Conservation (phyloP, 2,113 vertebrate genomes). For the Numida meleagris region DNA sequence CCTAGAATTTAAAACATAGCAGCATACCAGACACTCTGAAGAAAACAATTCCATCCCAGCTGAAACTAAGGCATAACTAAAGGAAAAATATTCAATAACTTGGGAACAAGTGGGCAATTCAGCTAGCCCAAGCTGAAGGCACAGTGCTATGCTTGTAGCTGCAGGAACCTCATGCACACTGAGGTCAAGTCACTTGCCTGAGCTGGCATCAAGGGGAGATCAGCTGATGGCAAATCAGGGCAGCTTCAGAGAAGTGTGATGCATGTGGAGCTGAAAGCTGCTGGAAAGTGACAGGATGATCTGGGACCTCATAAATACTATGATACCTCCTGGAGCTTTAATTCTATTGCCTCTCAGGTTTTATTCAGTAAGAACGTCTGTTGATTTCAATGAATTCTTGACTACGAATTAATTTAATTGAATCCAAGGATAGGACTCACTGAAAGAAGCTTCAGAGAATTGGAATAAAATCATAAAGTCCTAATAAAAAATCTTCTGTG, state of each 20-base stretch:
- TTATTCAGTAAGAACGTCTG: conserved; percentile 25
- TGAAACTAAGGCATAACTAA: not conserved
- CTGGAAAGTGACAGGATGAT: conserved; percentile 21
- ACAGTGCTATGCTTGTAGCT: not conserved
- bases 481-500: conserved; percentile 39
- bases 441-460: conserved; percentile 42
- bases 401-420: conserved; percentile 46
- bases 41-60: too few species aligned
- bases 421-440: conserved; percentile 12
- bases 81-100: not conserved
- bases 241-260: not conserved
- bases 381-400: conserved; percentile 34
- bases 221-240: not conserved
- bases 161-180: not conserved
- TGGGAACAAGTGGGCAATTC: not conserved
- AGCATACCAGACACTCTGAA: too few species aligned
- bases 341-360: conserved; percentile 33
- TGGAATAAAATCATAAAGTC: conserved; percentile 35
- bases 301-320: not conserved
- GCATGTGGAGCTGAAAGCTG: not conserved
- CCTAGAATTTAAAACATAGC: too few species aligned
- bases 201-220: not conserved
- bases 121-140: not conserved
- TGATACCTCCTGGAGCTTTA: conserved; percentile 12
- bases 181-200: not conserved